Percentiles rank a stretch among this genome's conserved stretches.
Evolutionary conservation across 2,888 invertebrate genomes (phyloP).

Genomic region (Microplitis manilae): DNA sequence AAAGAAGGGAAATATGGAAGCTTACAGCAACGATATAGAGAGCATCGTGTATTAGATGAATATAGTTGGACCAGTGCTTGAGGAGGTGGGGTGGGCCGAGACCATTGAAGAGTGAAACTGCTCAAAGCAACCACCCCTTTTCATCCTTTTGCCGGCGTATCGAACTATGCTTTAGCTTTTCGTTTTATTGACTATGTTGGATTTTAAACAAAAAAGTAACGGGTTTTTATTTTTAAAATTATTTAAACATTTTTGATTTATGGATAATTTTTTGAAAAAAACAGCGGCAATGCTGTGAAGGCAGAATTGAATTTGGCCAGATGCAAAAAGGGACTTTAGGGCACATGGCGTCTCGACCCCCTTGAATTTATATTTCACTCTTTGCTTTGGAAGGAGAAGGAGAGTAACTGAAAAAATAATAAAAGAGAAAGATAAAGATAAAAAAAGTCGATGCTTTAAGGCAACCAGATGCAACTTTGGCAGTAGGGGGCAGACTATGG

Average conservation of each 20-base stretch:
- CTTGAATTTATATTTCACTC: conserved; percentile 21
- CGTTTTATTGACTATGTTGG: conserved; percentile 38
- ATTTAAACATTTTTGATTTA: not conserved
- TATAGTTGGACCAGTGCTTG: conserved; percentile 54
- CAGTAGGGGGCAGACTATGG: conserved; percentile 50
- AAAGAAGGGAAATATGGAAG: conserved; percentile 27
- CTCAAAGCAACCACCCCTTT: conserved; percentile 69
- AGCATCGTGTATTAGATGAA: conserved; percentile 20
- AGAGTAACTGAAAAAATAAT: conserved; percentile 21
- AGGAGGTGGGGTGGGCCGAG: conserved; percentile 62
- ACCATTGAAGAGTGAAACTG: conserved; percentile 70
- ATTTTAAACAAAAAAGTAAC: not conserved
- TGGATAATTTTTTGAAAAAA: conserved; percentile 9
- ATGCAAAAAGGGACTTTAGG: conserved; percentile 41
- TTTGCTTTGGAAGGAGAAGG: conserved; percentile 18
- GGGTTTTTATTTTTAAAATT: conserved; percentile 15
- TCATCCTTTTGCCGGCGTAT: conserved; percentile 47
- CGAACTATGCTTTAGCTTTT: conserved; percentile 33
- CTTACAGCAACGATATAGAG: not conserved
- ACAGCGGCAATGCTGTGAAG: not conserved
- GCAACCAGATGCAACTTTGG: conserved; percentile 64
- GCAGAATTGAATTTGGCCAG: conserved; percentile 40
- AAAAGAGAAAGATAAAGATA: conserved; percentile 10
- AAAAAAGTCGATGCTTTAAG: conserved; percentile 56
- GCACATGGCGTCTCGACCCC: conserved; percentile 18